Percentiles rank a stretch among this genome's conserved stretches.
Evolutionary conservation across 2,797 vertebrate species (phyloP).

Genomic region (Anguilla marmorata): DNA sequence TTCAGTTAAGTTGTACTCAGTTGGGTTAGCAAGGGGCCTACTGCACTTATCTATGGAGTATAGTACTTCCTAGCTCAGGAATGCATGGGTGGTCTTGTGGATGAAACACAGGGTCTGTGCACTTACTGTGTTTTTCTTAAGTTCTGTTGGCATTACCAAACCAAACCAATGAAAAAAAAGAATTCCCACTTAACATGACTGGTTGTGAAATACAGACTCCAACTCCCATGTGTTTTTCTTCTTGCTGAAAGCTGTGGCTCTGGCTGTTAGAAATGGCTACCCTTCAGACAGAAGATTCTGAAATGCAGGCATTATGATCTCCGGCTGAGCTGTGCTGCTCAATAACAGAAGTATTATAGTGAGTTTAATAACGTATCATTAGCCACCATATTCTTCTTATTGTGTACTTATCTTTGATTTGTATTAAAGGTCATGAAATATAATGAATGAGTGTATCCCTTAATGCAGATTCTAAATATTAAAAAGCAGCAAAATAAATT

Average conservation of each 20-base stretch:
- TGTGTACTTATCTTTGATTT: not conserved
- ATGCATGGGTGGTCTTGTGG: conserved; percentile 18
- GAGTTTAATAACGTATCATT: not conserved
- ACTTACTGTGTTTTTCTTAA: conserved; percentile 37
- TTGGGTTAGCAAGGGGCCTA: not conserved
- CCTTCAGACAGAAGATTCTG: conserved; percentile 32
- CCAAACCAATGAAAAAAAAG: conserved; percentile 49
- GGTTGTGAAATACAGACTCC: conserved; percentile 49
- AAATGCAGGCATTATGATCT: not conserved
- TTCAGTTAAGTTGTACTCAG: not conserved
- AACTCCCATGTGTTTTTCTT: conserved; percentile 39
- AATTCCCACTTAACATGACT: conserved; percentile 46
- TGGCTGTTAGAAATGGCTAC: conserved; percentile 41
- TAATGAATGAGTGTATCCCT: not conserved
- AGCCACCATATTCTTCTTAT: not conserved
- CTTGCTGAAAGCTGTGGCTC: conserved; percentile 36
- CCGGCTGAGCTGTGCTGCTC: not conserved
- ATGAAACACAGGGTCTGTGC: not conserved
- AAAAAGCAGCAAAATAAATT: not conserved
- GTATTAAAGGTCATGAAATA: not conserved
- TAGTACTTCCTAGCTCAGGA: not conserved
- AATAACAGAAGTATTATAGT: not conserved
- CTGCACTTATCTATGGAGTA: conserved; percentile 15
- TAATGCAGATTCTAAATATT: no score
- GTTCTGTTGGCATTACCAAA: conserved; percentile 48